Conservation (phyloP, 2,888 invertebrate genomes). For the Lobophora halterata region DNA sequence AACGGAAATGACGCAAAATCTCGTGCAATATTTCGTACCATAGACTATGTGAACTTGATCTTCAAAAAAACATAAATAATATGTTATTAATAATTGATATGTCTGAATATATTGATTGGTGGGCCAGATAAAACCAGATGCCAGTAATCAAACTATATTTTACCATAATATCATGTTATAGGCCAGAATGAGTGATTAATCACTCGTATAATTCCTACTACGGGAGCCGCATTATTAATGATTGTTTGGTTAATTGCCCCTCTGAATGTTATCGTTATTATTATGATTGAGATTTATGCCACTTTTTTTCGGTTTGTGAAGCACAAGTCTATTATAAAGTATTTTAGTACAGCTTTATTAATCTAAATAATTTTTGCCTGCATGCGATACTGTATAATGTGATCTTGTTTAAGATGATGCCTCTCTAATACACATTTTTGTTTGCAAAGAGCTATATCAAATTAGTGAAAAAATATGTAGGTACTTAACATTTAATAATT, state of each 20-base stretch:
- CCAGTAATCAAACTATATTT: constrained; percentile 21
- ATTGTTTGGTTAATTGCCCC: constrained; percentile 38
- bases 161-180: constrained; percentile 26
- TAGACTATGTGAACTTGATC: no score
- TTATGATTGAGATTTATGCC: constrained; percentile 29
- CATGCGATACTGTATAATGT: no score
- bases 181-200: constrained; percentile 27
- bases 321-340: no score
- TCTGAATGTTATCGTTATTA: constrained; percentile 35
- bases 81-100: constrained; percentile 8
- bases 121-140: constrained; percentile 19
- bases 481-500: no score
- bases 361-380: no score
- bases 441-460: no score
- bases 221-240: constrained; percentile 33
- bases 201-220: constrained; percentile 26
- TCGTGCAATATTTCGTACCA: no score
- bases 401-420: no score
- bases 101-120: constrained; percentile 15
- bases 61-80: constrained; percentile 9
- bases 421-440: no score
- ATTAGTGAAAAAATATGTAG: no score
- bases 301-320: constrained; percentile 16
- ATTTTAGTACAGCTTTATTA: constrained; percentile 9
- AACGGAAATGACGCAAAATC: no score